These are phyloP conservation scores for Schrankia costaestrigalis DNA, from an alignment of 2,888 invertebrate genomes.

Conservation along the genomic window DNA sequence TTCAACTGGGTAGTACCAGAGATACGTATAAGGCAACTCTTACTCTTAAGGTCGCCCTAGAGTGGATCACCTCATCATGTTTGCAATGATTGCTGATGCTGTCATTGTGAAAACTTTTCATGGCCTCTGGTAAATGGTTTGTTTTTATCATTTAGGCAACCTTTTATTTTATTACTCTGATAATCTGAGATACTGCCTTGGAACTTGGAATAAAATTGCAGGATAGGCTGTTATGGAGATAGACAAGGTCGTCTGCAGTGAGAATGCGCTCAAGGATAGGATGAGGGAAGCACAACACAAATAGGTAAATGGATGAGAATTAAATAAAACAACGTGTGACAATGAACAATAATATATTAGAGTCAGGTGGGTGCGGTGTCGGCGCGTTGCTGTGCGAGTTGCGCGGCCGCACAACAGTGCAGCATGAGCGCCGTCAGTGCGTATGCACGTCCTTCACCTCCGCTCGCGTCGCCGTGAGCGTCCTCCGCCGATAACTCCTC, in stretches of 20 bases:
- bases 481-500: constrained; percentile 68
- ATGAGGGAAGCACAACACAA: neutral
- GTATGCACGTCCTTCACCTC: constrained; percentile 88
- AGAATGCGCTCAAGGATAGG: neutral
- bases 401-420: constrained; percentile 96
- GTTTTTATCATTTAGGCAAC: constrained; percentile 13
- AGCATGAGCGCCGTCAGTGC: constrained; percentile 95
- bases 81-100: no score
- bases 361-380: constrained; percentile 55
- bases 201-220: no score
- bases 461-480: constrained; percentile 39
- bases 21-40: no score
- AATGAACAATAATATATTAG: constrained; percentile 52
- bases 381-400: constrained; percentile 82
- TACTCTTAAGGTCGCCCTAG: no score
- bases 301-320: constrained; percentile 11
- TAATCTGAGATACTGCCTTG: no score
- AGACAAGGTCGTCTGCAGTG: no score
- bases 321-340: constrained; percentile 33
- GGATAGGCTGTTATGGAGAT: no score
- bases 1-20: no score
- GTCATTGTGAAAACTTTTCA: no score
- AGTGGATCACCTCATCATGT: no score
- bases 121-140: no score
- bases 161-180: no score